Base-by-base conservation (phyloP, 1,140 invertebrate genomes). In the Philotrypesis tridentata region DNA sequence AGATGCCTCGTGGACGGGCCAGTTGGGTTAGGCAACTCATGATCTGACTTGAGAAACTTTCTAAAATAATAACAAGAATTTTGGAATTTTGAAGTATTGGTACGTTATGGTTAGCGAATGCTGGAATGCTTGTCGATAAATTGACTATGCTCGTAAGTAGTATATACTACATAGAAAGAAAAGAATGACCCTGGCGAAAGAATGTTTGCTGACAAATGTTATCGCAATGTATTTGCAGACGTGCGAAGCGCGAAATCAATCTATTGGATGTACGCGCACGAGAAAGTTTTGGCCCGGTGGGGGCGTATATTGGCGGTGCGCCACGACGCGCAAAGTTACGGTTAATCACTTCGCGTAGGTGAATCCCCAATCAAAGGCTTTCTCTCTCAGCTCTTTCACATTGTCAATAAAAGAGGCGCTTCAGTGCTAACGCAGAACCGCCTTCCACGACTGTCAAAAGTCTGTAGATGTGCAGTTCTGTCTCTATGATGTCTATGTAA, bases 341-440 rank as follows among this genome's bases (percentile, higher is more conserved):
- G 27, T 63, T 68, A 68, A 79, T 71, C 77, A 70, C 68, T 79
- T 21, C 31, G 48, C 6, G 23, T 31, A 40, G 43, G 65, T 70
- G 77, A 79, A 71, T 79, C 70, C 67, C 48, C 67, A 79, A 79
- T 79, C 77, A 71, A 79, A 79, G 67, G 17, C 43, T 23, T 31
- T 31, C 37, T 9, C 11, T 2, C 8, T 14, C 37, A 0, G 11
- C n/a, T 37, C 63, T 55, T 78, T n/a, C 17, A 8, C 40, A 68
- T 48, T 71, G 55, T 63, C 55, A 73, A 80, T 72, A 63, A 79
- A 73, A 63, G 78, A 80, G 29, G 31, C 33, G 31, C 9, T 11
- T 33, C 23, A 55, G n/a, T 55, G 25, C 23, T 14, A 65, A 23
- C 25, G 40, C 75, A 65, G 37, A 1, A 31, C 48, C 29, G 17